Evolutionary conservation across 2,797 vertebrate genomes (phyloP).

Genomic region (Champsocephalus gunnari): DNA sequence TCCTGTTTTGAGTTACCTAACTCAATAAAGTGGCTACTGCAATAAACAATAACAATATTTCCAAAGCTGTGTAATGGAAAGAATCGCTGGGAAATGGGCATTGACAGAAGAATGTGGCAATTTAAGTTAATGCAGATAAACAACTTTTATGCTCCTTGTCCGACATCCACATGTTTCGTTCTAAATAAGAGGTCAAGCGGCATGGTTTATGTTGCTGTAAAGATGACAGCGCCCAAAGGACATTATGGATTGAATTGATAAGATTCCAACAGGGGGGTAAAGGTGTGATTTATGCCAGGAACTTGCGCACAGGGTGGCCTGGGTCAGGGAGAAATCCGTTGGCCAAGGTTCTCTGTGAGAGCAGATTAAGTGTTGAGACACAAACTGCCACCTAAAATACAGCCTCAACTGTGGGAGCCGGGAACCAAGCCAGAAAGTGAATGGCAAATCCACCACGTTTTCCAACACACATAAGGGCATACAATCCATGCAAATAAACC

Average conservation of each 20-base stretch:
- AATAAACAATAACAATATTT: slow-evolving; percentile 78
- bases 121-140: slow-evolving; percentile 46
- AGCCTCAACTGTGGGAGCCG: slow-evolving; percentile 50
- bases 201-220: slow-evolving; percentile 72
- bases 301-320: slow-evolving; percentile 57
- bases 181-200: slow-evolving; percentile 71
- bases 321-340: slow-evolving; percentile 67
- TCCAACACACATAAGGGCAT: slow-evolving; percentile 25
- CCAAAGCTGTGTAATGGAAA: slow-evolving; percentile 74
- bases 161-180: slow-evolving; percentile 48
- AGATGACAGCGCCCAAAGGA: slow-evolving; percentile 71
- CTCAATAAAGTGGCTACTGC: slow-evolving; percentile 76
- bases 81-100: slow-evolving; percentile 69
- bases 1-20: slow-evolving; percentile 83
- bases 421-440: slow-evolving; percentile 52
- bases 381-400: slow-evolving; percentile 63
- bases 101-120: slow-evolving; percentile 70
- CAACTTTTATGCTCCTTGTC: slow-evolving; percentile 39
- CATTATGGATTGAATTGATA: slow-evolving; percentile 70
- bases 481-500: slow-evolving; percentile 1
- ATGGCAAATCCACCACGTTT: slow-evolving; percentile 32
- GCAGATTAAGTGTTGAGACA: slow-evolving; percentile 74
- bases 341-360: slow-evolving; percentile 73
- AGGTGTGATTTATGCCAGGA: slow-evolving; percentile 71
- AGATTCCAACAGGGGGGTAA: slow-evolving; percentile 47